Conservation (phyloP, 92 coral and sea anemone genomes). For the Parazoanthus swiftii region DNA sequence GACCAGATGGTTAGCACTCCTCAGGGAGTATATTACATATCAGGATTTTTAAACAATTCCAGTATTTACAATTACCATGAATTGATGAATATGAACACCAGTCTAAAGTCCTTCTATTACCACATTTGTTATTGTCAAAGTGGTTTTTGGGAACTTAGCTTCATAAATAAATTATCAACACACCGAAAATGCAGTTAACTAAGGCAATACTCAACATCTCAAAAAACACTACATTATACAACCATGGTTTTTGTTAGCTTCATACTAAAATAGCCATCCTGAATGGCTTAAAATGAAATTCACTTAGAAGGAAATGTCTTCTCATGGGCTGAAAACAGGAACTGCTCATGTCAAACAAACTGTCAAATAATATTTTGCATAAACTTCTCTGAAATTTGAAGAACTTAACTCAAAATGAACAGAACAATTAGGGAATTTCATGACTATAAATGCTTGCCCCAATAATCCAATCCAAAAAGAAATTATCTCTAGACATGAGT, state of each 20-base stretch:
- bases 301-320: conserved; percentile 9
- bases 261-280: background rate
- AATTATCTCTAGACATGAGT: background rate
- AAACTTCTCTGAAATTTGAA: conserved; percentile 12
- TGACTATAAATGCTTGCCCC: background rate
- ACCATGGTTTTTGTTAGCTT: background rate
- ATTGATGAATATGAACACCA: conserved; percentile 68
- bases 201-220: background rate
- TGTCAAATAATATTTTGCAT: background rate
- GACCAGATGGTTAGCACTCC: conserved; percentile 66
- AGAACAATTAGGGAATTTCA: background rate
- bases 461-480: background rate
- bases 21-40: conserved; percentile 87
- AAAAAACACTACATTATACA: background rate
- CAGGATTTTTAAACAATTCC: conserved; percentile 77
- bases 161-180: conserved; percentile 4
- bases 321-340: background rate
- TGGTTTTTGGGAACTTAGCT: background rate
- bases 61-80: conserved; percentile 77
- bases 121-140: background rate
- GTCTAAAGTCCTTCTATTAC: conserved; percentile 26
- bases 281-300: background rate
- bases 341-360: conserved; percentile 1
- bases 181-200: background rate
- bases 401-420: background rate